These are phyloP conservation scores for Mesocricetus auratus DNA, from an alignment of 2,113 vertebrate species.

Conservation along the genomic window DNA sequence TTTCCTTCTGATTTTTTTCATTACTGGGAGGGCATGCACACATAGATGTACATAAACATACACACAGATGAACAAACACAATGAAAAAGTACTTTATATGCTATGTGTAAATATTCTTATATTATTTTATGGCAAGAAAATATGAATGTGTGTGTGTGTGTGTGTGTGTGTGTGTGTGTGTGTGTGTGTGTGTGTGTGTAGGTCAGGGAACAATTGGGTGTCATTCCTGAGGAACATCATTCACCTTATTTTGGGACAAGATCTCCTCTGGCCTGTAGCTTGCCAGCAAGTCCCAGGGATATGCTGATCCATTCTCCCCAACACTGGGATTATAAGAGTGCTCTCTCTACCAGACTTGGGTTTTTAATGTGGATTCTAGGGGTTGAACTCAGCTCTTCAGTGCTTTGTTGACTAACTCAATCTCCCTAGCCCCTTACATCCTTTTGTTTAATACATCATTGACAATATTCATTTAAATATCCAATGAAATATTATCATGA, in stretches of 20 bases:
- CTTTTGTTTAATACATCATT: neutral
- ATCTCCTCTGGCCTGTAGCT: neutral
- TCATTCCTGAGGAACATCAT: neutral
- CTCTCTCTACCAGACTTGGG: too few species aligned
- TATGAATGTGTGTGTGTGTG: neutral
- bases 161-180: neutral
- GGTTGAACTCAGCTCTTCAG: neutral
- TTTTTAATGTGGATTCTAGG: neutral
- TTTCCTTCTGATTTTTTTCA: neutral
- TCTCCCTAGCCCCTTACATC: neutral
- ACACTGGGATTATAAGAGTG: neutral
- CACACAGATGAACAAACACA: neutral
- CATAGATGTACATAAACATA: neutral
- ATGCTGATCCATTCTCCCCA: neutral
- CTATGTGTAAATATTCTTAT: neutral
- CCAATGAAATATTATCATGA: neutral
- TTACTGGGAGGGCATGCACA: neutral
- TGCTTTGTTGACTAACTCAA: neutral
- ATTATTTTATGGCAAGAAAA: neutral
- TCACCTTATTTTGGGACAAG: neutral
- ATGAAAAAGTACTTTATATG: neutral
- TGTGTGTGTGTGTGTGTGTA: neutral
- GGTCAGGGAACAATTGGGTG: neutral
- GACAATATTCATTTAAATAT: constrained; percentile 6
- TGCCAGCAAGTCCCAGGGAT: neutral